phyloP scores from a whole-genome alignment of 2,113 vertebrate genomes.

The Clupea harengus region DNA sequence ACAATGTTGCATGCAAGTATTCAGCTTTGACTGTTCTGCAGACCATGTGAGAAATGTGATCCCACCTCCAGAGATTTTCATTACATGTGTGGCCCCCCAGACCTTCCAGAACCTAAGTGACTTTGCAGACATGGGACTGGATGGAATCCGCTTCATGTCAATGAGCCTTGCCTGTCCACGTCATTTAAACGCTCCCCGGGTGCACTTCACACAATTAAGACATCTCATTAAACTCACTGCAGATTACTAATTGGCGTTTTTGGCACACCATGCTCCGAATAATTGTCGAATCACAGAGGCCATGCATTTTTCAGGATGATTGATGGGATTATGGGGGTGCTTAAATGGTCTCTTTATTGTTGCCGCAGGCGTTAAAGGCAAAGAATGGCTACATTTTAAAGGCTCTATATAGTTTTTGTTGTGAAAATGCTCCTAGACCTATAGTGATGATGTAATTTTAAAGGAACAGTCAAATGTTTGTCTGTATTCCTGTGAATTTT shows the following conservation, averaged over 20 bases:
- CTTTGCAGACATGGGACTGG: slow-evolving; percentile 60
- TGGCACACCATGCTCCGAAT: slow-evolving; percentile 40
- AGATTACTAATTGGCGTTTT: slow-evolving; percentile 41
- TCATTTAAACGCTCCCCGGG: slow-evolving; percentile 48
- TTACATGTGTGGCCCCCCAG: slow-evolving; percentile 50
- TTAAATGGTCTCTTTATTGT: background rate
- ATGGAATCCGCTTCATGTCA: slow-evolving; percentile 49
- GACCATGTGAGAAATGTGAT: slow-evolving; percentile 62
- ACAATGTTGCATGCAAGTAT: slow-evolving; percentile 36
- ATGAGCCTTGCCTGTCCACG: slow-evolving; percentile 52
- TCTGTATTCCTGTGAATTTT: background rate
- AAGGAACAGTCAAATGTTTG: background rate
- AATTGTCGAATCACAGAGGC: slow-evolving; percentile 34
- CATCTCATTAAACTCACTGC: slow-evolving; percentile 47
- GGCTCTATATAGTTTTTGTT: background rate
- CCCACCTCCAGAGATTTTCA: slow-evolving; percentile 45
- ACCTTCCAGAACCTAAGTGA: slow-evolving; percentile 59
- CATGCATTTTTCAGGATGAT: background rate
- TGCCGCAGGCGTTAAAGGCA: background rate
- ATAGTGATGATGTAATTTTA: background rate
- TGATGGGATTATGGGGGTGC: slow-evolving; percentile 2
- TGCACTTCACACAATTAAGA: slow-evolving; percentile 51
- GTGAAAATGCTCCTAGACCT: background rate
- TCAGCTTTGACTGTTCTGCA: slow-evolving; percentile 51
- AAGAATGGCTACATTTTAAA: background rate